Evolutionary conservation across 2,113 vertebrate species (phyloP), one percentile per base, ranked within the genome.

Genomic region (Naja naja): DNA sequence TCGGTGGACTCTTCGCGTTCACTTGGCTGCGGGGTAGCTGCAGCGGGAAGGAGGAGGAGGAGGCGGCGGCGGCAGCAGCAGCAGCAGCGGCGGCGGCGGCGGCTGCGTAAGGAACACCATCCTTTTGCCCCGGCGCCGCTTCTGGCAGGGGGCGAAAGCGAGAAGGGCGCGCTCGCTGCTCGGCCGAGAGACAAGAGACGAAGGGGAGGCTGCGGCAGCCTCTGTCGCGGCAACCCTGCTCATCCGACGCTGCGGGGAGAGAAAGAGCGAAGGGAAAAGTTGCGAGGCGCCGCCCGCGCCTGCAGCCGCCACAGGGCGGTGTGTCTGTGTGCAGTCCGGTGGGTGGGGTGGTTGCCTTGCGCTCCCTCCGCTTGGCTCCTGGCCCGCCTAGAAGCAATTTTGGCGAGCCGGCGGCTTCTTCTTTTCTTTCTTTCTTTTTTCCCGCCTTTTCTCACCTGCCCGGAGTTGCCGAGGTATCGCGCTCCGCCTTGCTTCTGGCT

Each of bases 391-490:
- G 30, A 14, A 30, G 53, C 34, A 30, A 39, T 27, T 56, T 18
- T 12, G 34, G 47, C 49, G 11, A 55, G 25, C 12, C 64, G 34
- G 16, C 22, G 3, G 1, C 56, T 22, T 18, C 43, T 20, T 1
- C n/a, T 0, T 2, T 69, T 14, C 12, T 49, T 39, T 18, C 18
- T 34, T 69, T 20, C 16, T 39, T 5, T 52, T 25, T 8, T 34
- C 45, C 91, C 22, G 45, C 89, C 49, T 86, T 60, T 58, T 55
- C 45, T 91, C 89, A 89, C 93, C 81, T 58, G 89, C 88, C 39
- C 25, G 55, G 10, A 16, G 8, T 10, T 5, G 8, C 55, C 1
- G n/a, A 39, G 69, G n/a, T 39, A 20, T 9, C 47, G 25, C 47
- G 3, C 81, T n/a, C 14, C 18, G 43, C 27, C 23, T 22, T 2